Evolutionary conservation across 2,888 invertebrate species (phyloP).

Genomic region (Aricia artaxerxes): DNA sequence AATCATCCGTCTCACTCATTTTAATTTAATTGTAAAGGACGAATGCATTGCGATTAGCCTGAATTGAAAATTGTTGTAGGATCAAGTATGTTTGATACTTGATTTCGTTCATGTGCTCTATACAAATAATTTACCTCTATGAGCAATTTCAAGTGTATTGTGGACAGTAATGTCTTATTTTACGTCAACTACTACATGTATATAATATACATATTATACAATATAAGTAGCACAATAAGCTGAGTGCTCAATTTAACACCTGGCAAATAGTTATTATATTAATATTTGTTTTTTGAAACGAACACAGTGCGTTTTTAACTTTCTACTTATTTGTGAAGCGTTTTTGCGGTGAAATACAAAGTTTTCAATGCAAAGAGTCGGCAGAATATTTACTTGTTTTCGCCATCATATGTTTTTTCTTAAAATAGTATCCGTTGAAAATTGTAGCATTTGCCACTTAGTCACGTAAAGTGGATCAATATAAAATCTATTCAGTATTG

Average conservation of each 20-base stretch:
- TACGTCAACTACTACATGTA: constrained; percentile 31
- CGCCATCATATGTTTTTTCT: background rate
- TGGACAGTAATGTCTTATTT: background rate
- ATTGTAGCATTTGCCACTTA: background rate
- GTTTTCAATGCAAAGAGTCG: background rate
- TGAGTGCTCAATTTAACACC: background rate
- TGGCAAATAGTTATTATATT: background rate
- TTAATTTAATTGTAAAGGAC: background rate
- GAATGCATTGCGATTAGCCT: background rate
- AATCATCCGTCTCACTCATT: background rate
- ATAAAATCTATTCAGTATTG: background rate
- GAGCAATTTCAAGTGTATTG: background rate
- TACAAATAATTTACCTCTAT: background rate
- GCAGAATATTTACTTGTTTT: background rate
- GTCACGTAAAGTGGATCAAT: background rate
- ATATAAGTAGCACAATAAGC: background rate
- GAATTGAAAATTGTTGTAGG: background rate
- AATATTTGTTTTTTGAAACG: background rate
- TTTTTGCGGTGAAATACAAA: background rate
- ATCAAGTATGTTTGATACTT: background rate
- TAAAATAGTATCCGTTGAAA: background rate
- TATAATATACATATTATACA: constrained; percentile 1
- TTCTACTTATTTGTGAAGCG: background rate
- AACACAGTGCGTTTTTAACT: background rate
- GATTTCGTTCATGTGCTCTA: background rate